Evolutionary conservation across 1,140 invertebrate genomes (phyloP).

Genomic region (Drosophila lacteicornis): DNA sequence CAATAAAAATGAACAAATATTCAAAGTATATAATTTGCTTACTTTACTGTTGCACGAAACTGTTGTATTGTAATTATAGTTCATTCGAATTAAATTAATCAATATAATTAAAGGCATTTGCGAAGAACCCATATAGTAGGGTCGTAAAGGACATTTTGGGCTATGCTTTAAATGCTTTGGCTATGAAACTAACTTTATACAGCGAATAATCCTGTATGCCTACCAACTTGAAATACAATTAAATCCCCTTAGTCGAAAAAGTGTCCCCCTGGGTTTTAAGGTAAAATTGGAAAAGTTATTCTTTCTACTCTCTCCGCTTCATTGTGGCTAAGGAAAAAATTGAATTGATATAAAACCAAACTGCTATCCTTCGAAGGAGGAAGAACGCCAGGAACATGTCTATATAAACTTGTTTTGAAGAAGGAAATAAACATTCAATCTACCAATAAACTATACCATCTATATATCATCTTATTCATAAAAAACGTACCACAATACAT

Average conservation of each 20-base stretch:
- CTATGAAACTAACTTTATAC: background rate
- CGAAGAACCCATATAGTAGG: background rate
- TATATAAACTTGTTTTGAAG: no score
- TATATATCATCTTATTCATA: no score
- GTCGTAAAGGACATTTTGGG: background rate
- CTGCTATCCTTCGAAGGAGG: no score
- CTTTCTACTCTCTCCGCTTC: no score
- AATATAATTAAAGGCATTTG: conserved; percentile 1
- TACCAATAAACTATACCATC: no score
- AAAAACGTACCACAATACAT: no score
- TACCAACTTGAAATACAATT: background rate
- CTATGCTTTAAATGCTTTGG: background rate
- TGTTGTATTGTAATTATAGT: background rate
- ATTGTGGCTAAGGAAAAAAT: no score
- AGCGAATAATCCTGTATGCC: background rate
- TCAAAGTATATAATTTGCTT: background rate
- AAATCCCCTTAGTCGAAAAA: background rate
- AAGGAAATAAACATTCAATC: no score
- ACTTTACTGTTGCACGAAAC: background rate
- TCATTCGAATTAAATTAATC: background rate
- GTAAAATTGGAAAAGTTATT: no score
- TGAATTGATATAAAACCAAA: no score
- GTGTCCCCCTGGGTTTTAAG: no score
- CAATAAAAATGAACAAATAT: background rate
- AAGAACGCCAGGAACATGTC: no score